Evolutionary conservation across 2,888 invertebrate genomes (phyloP), one percentile per base, ranked within the genome.

Genomic region (Amphipoea lucens): DNA sequence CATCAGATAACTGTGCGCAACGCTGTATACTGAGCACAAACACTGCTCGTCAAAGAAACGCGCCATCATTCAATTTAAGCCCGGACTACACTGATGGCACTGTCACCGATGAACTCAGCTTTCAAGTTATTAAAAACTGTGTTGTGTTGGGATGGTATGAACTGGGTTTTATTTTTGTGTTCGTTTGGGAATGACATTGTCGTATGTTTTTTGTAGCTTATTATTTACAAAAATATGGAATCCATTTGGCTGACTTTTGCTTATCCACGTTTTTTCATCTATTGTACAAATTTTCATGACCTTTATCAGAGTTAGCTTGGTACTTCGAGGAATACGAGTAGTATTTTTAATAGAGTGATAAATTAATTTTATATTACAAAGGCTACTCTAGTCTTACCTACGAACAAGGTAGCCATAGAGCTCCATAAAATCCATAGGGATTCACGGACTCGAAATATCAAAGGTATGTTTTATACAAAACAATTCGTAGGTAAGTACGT

Each of bases 31-130:
- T 20, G 60, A 23, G 51, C 42, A 72, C 85, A 76, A 79, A 73
- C 78, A 29, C 62, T 17, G 82, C 62, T 71, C 63, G 82, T 83
- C 86, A 86, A 83, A 84, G 87, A 78, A 76, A 73, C 71, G 29
- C 57, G 71, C 48, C 62, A 78, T 86, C 78, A 84, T 84, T 86
- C 74, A 86, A 78, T 84, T 84, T 72, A 75, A 74, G 42, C 86
- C 67, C 14, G 36, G 60, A 63, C 65, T 73, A 63, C 73, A 72
- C 70, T 82, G 74, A 76, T 82, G 70, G 54, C 54, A 11, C 66
- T 71, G 70, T 76, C 71, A 62, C 62, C 66, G 82, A 74, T 67
- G 74, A 74, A 62, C 51, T 68, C 65, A 75, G 84, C 74, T 87
- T 80, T 76, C 69, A 45, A 75, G 72, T 85, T 80, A 80, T 87